Percentiles rank a stretch among this genome's conserved stretches.
Evolutionary conservation across 2,888 invertebrate genomes (phyloP).

Genomic region (Drosophila suboccidentalis): DNA sequence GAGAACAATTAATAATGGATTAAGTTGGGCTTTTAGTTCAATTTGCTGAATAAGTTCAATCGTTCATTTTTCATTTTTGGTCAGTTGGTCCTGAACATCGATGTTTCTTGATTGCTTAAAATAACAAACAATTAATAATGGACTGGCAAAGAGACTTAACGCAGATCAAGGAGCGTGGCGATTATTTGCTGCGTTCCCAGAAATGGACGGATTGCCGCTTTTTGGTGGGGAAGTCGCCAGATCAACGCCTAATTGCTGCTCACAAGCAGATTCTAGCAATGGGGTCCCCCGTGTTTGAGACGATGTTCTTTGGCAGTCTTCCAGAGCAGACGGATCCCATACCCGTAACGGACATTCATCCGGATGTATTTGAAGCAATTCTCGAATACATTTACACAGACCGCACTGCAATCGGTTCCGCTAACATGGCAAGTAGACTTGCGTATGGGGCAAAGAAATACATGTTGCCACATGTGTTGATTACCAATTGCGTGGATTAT

Average conservation of each 20-base stretch:
- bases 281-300: constrained; percentile 88
- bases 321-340: constrained; percentile 92
- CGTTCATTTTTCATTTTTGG: no score
- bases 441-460: constrained; percentile 96
- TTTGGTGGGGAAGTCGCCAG: constrained; percentile 91
- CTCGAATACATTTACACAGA: constrained; percentile 95
- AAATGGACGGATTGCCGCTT: constrained; percentile 95
- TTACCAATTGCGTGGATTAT: constrained; percentile 91
- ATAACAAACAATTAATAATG: constrained; percentile 33
- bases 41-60: no score
- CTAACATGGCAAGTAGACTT: constrained; percentile 93
- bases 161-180: constrained; percentile 90
- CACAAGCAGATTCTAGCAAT: constrained; percentile 94
- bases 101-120: no score
- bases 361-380: constrained; percentile 93
- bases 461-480: constrained; percentile 93
- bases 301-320: constrained; percentile 95
- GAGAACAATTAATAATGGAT: constrained; percentile 85
- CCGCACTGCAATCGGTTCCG: constrained; percentile 90
- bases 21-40: no score
- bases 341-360: constrained; percentile 93
- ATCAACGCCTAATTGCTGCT: constrained; percentile 91
- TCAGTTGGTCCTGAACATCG: no score
- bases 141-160: constrained; percentile 93
- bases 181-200: constrained; percentile 90